A percentile compares a stretch with the other conserved stretches of the same genome.
phyloP scores from a whole-genome alignment of 2,888 invertebrate genomes.

The Caenorhabditis angaria region DNA sequence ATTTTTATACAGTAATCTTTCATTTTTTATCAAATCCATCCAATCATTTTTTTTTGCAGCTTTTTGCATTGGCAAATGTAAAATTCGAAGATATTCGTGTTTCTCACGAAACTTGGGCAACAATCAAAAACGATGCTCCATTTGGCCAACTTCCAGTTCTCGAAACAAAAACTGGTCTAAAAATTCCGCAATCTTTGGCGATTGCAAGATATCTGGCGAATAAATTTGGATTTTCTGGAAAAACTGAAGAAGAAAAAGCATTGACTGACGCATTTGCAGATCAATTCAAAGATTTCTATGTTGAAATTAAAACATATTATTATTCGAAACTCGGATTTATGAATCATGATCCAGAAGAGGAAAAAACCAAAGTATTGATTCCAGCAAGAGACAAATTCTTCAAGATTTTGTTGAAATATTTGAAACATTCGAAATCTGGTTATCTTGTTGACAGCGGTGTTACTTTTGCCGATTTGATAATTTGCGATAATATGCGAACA shows the following conservation, averaged over 20 bases:
- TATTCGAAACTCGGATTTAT: conserved; percentile 28
- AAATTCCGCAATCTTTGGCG: conserved; percentile 40
- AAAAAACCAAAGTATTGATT: conserved; percentile 28
- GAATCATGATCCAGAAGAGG: conserved; percentile 17
- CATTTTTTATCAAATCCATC: too few relatives aligned
- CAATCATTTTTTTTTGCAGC: conserved; percentile 3
- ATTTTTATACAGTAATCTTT: too few relatives aligned
- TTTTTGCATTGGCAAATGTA: conserved; percentile 38
- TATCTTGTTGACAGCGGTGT: conserved; percentile 22
- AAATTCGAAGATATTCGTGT: conserved; percentile 37
- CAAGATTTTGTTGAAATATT: conserved; percentile 25
- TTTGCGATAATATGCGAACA: conserved; percentile 19
- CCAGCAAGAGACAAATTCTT: conserved; percentile 45
- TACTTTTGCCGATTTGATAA: conserved; percentile 23
- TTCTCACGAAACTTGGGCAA: conserved; percentile 17
- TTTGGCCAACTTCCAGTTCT: conserved; percentile 40
- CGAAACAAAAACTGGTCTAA: conserved; percentile 22
- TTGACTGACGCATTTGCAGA: conserved; percentile 36
- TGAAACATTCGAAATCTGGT: conserved; percentile 31
- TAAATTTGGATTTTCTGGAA: conserved; percentile 46
- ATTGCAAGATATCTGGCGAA: conserved; percentile 44
- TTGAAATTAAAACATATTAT: conserved; percentile 30
- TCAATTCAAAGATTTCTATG: conserved; percentile 45
- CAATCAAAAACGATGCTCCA: conserved; percentile 13
- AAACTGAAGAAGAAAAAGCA: conserved; percentile 34